Conservation (phyloP, 2,888 invertebrate genomes). For the Cryptocephalus moraei region DNA sequence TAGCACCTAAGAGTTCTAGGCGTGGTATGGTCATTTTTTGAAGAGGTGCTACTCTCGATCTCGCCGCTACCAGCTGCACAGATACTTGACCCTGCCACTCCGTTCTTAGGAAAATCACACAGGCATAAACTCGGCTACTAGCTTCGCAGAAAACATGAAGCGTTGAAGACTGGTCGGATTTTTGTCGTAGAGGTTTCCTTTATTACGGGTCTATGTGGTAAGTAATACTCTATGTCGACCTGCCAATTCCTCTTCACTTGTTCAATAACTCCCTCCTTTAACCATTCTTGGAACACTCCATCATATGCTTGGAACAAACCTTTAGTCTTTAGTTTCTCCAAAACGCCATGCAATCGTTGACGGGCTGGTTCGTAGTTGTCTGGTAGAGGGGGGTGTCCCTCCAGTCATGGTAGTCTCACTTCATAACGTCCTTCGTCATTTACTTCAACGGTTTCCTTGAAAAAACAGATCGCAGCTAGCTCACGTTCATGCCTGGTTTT, state of each 20-base stretch:
- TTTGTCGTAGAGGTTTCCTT: too few relatives aligned
- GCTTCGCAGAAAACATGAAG: not conserved
- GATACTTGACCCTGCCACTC: too few relatives aligned
- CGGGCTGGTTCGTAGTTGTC: not conserved
- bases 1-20: conserved; percentile 7
- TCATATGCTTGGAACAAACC: too few relatives aligned
- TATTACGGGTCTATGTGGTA: not conserved
- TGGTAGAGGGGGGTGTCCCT: not conserved
- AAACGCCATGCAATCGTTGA: not conserved
- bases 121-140: not conserved
- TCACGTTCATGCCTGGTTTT: too few relatives aligned
- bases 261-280: not conserved
- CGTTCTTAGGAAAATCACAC: too few relatives aligned
- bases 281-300: not conserved
- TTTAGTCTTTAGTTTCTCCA: not conserved
- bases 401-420: not conserved
- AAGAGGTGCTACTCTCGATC: conserved; percentile 2
- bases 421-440: too few relatives aligned
- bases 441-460: too few relatives aligned
- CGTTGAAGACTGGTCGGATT: too few relatives aligned
- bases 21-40: conserved; percentile 8
- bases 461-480: too few relatives aligned
- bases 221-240: not conserved
- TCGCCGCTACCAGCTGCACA: too few relatives aligned
- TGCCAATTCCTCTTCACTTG: not conserved